These are phyloP conservation scores for Eupsittula cactorum DNA, from an alignment of 2,113 vertebrate species.

Conservation along the genomic window DNA sequence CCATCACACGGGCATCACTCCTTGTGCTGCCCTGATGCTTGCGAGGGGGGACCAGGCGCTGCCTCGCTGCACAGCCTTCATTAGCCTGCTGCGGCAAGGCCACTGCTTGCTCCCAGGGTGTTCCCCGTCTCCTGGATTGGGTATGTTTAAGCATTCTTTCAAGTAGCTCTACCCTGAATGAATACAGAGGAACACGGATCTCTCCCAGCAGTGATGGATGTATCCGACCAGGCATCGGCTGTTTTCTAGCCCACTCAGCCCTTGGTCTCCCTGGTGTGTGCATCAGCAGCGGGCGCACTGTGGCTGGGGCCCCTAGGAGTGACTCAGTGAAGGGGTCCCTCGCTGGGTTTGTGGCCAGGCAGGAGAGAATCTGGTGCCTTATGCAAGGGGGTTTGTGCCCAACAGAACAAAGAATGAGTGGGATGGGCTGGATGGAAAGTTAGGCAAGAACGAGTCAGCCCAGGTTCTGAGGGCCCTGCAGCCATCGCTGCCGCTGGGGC, in stretches of 20 bases:
- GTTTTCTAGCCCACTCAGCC: too few relatives aligned
- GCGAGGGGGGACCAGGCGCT: accelerated
- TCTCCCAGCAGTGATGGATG: background rate
- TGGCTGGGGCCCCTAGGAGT: too few relatives aligned
- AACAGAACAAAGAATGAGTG: accelerated
- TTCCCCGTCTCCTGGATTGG: background rate
- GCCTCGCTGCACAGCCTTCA: background rate
- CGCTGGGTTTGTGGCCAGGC: background rate
- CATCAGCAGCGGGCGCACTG: accelerated
- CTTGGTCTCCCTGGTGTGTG: accelerated
- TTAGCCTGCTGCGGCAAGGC: background rate
- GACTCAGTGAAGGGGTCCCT: background rate
- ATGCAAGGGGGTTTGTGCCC: background rate
- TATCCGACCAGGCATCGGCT: accelerated
- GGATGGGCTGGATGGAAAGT: background rate
- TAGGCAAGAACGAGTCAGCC: background rate
- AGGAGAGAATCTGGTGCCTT: background rate
- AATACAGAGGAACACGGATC: accelerated
- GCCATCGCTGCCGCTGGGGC: background rate
- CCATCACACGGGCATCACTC: accelerated
- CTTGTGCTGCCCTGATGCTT: background rate
- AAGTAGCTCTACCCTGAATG: too few relatives aligned
- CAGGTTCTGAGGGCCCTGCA: background rate
- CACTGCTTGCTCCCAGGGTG: background rate
- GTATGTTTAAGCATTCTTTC: accelerated